Percentiles rank a stretch among this genome's conserved stretches.
These are phyloP conservation scores for Hirtodrosophila confusa DNA, from an alignment of 2,888 invertebrate species.

Conservation along the genomic window DNA sequence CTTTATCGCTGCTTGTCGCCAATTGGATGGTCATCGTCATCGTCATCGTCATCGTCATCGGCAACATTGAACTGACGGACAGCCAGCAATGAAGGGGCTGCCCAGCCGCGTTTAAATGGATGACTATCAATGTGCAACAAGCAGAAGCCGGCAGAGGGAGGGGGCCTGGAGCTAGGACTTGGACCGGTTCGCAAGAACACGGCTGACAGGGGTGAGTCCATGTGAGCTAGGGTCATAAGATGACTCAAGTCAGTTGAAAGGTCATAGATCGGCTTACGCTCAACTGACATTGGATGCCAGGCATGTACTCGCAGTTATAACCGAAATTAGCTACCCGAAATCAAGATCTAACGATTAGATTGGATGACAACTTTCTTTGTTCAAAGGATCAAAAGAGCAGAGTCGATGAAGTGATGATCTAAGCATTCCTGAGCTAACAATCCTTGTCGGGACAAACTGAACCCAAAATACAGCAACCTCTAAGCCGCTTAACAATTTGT, in stretches of 20 bases:
- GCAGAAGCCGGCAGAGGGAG: not conserved
- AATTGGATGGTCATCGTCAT: constrained; percentile 40
- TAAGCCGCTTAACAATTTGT: constrained; percentile 18
- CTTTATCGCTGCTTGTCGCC: constrained; percentile 8
- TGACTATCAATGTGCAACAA: constrained; percentile 27
- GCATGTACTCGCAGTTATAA: no score
- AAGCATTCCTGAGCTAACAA: not conserved
- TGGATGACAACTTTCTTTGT: not conserved
- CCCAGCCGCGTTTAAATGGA: constrained; percentile 31
- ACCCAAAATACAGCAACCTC: not conserved
- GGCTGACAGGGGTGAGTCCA: no score
- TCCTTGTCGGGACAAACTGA: not conserved
- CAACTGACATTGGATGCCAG: constrained; percentile 1
- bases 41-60: constrained; percentile 10
- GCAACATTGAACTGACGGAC: not conserved
- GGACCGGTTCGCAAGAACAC: not conserved
- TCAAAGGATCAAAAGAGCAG: not conserved
- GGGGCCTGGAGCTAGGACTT: constrained; percentile 9
- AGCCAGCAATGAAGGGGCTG: constrained; percentile 17
- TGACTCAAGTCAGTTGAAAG: constrained; percentile 3
- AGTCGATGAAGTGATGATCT: constrained; percentile 24
- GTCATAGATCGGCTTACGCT: constrained; percentile 2
- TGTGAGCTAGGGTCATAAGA: not conserved
- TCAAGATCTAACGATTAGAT: not conserved
- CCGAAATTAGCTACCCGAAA: no score